Percentiles rank a stretch among this genome's conserved stretches.
These are phyloP conservation scores for Drosophila crucigera DNA, from an alignment of 2,888 invertebrate species.

Conservation along the genomic window DNA sequence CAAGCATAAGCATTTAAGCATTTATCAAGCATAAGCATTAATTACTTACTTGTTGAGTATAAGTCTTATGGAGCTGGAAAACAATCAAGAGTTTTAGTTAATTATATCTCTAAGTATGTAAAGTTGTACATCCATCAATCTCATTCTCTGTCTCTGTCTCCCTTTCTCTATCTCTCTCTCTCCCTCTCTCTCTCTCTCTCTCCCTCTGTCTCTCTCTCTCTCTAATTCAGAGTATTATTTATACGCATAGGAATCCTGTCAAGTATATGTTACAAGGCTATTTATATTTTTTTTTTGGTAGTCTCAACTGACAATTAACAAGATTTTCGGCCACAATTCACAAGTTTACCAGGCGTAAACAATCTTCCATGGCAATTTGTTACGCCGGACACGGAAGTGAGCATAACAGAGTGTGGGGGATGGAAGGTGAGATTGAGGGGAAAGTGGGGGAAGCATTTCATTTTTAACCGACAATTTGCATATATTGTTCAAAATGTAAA, in stretches of 20 bases:
- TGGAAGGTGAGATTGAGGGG: background rate
- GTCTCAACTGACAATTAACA: slow-evolving; percentile 53
- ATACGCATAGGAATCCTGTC: background rate
- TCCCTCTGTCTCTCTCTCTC: background rate
- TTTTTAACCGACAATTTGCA: slow-evolving; percentile 51
- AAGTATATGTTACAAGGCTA: slow-evolving; percentile 38
- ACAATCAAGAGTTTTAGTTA: background rate
- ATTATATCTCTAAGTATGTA: background rate
- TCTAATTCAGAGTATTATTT: background rate
- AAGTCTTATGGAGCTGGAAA: background rate
- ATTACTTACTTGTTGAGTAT: no score
- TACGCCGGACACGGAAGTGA: slow-evolving; percentile 54
- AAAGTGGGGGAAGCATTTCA: slow-evolving; percentile 11
- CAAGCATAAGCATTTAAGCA: background rate
- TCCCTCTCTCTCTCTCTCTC: background rate
- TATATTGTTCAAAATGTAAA: slow-evolving; percentile 64
- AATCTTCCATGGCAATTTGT: slow-evolving; percentile 36
- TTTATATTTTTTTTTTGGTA: slow-evolving; percentile 12
- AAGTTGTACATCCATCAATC: background rate
- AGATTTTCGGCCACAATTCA: slow-evolving; percentile 39
- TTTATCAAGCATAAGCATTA: background rate
- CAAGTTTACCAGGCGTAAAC: slow-evolving; percentile 44
- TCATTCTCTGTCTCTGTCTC: background rate
- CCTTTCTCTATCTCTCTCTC: background rate
- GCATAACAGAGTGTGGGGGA: slow-evolving; percentile 4